phyloP scores from a whole-genome alignment of 2,888 invertebrate genomes.

The Frankliniella fusca region DNA sequence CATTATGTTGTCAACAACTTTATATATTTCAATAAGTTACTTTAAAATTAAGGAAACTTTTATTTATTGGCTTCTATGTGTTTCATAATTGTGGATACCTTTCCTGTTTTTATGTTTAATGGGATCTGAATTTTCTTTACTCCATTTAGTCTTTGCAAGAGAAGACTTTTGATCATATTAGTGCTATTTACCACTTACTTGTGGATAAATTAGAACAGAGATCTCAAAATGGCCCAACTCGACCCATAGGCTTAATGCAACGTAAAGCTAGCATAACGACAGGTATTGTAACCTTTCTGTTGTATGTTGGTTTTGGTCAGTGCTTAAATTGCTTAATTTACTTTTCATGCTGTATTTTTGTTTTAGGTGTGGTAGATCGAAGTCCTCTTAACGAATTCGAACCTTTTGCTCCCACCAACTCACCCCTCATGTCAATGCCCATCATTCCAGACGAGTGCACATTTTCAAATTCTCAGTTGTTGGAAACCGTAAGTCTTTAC shows the following conservation, averaged over 20 bases:
- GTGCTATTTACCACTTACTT: constrained; percentile 88
- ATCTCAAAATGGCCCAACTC: constrained; percentile 42
- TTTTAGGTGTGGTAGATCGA: constrained; percentile 54
- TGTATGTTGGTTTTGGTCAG: background rate
- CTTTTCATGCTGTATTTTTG: constrained; percentile 23
- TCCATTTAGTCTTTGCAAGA: constrained; percentile 68
- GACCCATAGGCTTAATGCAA: constrained; percentile 40
- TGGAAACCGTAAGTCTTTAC: constrained; percentile 55
- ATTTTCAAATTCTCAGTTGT: constrained; percentile 50
- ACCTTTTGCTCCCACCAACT: constrained; percentile 38
- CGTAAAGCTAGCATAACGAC: constrained; percentile 63
- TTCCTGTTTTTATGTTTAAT: background rate
- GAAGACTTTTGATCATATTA: constrained; percentile 85
- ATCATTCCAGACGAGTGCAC: constrained; percentile 48
- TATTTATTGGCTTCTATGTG: constrained; percentile 8
- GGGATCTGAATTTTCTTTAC: constrained; percentile 32
- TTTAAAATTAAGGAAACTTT: too few relatives aligned
- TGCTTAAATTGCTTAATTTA: constrained; percentile 13
- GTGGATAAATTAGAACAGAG: constrained; percentile 69
- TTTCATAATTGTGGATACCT: constrained; percentile 19
- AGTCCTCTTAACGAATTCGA: constrained; percentile 44
- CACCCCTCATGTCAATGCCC: constrained; percentile 53
- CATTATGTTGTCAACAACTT: too few relatives aligned
- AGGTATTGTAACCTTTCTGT: constrained; percentile 38
- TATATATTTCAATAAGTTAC: too few relatives aligned